Conservation (phyloP, 1,140 invertebrate species). For the Pseudoatta argentina region DNA sequence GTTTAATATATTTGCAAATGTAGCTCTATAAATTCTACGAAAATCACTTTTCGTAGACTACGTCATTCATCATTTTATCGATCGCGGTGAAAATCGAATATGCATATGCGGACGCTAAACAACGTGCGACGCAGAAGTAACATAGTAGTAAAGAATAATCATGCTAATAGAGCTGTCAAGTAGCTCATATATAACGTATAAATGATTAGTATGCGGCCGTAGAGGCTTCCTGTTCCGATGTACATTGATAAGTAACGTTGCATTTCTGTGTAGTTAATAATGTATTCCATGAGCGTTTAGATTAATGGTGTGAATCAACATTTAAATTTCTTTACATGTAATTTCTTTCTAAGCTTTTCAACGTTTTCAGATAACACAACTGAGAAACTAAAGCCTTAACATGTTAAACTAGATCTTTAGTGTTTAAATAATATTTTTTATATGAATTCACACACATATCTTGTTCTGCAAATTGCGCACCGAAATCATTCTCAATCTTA, state of each 20-base stretch:
- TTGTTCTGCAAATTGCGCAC: too few species aligned
- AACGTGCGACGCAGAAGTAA: conserved; percentile 13
- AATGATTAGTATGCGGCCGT: conserved; percentile 15
- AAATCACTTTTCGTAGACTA: background rate
- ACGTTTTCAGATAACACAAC: background rate
- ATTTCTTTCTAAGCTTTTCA: background rate
- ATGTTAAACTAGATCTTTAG: too few species aligned
- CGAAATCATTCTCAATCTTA: too few species aligned
- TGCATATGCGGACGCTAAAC: background rate
- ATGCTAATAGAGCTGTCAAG: conserved; percentile 54
- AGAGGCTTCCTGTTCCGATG: conserved; percentile 25
- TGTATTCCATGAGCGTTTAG: background rate
- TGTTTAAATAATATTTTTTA: too few species aligned
- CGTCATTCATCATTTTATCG: background rate
- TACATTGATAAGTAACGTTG: conserved; percentile 30
- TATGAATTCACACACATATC: too few species aligned
- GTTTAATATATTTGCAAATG: background rate
- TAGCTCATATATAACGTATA: conserved; percentile 4
- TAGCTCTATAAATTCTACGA: background rate
- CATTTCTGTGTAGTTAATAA: conserved; percentile 13
- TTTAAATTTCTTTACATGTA: background rate
- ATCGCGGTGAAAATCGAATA: conserved; percentile 10
- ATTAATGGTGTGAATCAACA: conserved; percentile 30
- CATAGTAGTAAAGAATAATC: conserved; percentile 10
- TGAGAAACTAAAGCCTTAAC: too few species aligned